These are phyloP conservation scores for Colaptes auratus DNA, from an alignment of 2,113 vertebrate species.

Conservation along the genomic window DNA sequence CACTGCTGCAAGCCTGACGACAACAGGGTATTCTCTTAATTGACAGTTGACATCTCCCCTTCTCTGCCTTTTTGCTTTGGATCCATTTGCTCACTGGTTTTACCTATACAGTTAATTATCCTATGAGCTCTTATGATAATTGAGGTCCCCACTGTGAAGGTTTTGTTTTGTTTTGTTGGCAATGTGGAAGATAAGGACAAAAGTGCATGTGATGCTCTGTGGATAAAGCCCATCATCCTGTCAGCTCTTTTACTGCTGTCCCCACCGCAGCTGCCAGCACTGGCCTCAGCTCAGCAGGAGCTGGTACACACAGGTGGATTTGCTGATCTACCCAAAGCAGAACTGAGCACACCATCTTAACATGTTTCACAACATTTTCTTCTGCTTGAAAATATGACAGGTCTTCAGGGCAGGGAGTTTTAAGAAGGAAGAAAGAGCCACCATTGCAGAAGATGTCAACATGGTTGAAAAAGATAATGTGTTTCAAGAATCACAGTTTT, in stretches of 20 bases:
- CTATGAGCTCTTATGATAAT: neutral
- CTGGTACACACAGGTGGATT: neutral
- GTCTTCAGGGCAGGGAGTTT: neutral
- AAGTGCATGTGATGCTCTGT: neutral
- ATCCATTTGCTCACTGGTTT: neutral
- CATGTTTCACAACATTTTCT: neutral
- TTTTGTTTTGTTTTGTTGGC: neutral
- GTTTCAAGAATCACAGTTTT: neutral
- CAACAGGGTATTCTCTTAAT: neutral
- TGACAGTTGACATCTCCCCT: neutral
- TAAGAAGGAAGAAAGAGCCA: neutral
- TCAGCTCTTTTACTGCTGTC: neutral
- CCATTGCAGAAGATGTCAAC: neutral
- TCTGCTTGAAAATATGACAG: neutral
- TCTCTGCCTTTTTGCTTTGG: neutral
- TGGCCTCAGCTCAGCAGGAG: neutral
- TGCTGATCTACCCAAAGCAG: neutral
- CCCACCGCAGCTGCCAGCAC: neutral
- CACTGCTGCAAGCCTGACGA: neutral
- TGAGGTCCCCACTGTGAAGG: neutral
- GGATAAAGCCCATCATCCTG: neutral
- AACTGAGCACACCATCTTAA: neutral
- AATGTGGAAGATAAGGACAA: neutral
- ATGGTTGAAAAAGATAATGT: neutral
- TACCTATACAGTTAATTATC: constrained; percentile 31